Conservation (phyloP, 2,888 invertebrate species). For the Mechanitis mazaeus region DNA sequence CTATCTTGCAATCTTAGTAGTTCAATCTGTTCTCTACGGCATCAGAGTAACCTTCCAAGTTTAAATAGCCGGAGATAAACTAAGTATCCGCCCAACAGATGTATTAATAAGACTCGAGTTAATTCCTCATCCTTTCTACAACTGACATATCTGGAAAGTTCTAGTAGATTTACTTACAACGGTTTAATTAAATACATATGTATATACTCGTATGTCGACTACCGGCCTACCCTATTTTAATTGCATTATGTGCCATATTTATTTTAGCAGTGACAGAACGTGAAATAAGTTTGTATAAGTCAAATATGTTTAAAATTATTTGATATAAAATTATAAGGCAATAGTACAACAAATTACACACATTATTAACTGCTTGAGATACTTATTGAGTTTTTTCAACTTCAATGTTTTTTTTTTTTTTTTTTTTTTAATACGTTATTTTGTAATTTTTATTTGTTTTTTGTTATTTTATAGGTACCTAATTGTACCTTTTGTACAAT, state of each 20-base stretch:
- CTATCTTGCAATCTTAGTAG: conserved; percentile 10
- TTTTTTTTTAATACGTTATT: too few relatives aligned
- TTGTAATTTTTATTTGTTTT: too few relatives aligned
- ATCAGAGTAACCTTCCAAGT: conserved; percentile 12
- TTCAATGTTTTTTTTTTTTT: too few relatives aligned
- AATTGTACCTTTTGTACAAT: too few relatives aligned
- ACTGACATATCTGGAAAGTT: not conserved
- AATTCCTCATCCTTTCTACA: conserved; percentile 7
- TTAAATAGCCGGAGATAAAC: conserved; percentile 21
- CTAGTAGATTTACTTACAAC: not conserved
- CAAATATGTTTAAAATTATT: too few relatives aligned
- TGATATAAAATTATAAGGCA: too few relatives aligned
- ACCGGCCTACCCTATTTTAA: not conserved
- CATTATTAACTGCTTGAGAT: too few relatives aligned
- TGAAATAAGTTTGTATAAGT: too few relatives aligned
- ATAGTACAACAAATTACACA: too few relatives aligned
- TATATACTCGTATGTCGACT: not conserved
- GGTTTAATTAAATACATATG: not conserved
- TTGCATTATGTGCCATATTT: not conserved
- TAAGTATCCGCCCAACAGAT: conserved; percentile 7
- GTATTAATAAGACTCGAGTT: conserved; percentile 14
- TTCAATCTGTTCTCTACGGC: conserved; percentile 13
- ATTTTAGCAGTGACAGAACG: too few relatives aligned
- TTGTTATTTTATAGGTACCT: too few relatives aligned
- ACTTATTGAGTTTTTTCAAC: too few relatives aligned